phyloP scores from a whole-genome alignment of 2,797 vertebrate species.

The Masticophis lateralis region DNA sequence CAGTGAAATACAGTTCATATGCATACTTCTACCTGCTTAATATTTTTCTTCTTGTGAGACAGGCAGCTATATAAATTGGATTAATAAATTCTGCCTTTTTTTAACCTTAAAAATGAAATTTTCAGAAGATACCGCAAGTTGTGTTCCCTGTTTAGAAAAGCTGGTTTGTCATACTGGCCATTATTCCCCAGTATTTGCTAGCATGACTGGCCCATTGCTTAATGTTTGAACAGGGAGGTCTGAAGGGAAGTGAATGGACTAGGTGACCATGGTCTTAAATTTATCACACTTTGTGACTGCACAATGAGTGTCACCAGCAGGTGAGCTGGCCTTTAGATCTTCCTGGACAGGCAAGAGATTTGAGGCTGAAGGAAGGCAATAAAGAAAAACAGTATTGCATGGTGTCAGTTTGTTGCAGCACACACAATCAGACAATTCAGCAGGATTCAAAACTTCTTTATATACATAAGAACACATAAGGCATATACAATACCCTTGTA shows the following conservation, averaged over 20 bases:
- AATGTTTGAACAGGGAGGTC: neutral
- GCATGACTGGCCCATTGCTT: neutral
- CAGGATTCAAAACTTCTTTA: too few species aligned
- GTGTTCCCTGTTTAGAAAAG: neutral
- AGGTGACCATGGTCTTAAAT: neutral
- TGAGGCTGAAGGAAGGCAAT: neutral
- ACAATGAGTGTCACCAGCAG: neutral
- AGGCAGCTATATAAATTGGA: neutral
- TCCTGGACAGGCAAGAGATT: neutral
- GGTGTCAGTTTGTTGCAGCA: too few species aligned
- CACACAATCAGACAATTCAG: too few species aligned
- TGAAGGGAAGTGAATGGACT: neutral
- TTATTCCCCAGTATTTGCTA: neutral
- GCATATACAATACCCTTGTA: too few species aligned
- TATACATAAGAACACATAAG: too few species aligned
- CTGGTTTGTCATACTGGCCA: neutral
- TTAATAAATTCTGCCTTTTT: neutral
- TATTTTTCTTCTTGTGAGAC: neutral
- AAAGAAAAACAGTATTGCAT: neutral
- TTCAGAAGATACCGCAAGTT: neutral
- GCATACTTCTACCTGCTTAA: neutral
- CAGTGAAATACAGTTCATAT: neutral
- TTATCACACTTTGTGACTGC: neutral
- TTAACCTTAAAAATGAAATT: neutral
- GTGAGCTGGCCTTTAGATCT: neutral